Evolutionary conservation across 2,888 invertebrate genomes (phyloP).

Genomic region (Deilephila porcellus): DNA sequence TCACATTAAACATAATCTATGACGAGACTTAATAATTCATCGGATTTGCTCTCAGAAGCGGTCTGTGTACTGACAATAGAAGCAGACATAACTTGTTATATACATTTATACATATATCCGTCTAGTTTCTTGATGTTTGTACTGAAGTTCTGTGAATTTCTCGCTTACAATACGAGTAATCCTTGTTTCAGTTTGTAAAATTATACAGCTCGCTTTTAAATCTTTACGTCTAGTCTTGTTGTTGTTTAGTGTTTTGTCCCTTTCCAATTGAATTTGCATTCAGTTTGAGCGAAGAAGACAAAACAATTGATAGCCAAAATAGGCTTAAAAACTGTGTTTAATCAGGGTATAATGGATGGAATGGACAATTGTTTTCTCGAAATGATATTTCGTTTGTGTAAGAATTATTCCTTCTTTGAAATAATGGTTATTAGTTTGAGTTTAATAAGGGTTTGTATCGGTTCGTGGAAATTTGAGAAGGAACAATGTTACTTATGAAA

Average conservation of each 20-base stretch:
- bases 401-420: too few species aligned
- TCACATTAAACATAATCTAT: conserved; percentile 24
- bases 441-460: neutral
- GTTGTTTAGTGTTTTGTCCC: too few species aligned
- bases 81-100: conserved; percentile 24
- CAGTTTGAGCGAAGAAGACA: too few species aligned
- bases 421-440: neutral
- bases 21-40: conserved; percentile 30
- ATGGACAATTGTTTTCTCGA: neutral
- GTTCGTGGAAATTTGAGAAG: neutral
- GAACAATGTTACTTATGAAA: too few species aligned
- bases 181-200: neutral
- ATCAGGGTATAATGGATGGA: neutral
- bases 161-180: neutral
- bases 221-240: neutral
- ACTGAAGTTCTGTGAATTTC: conserved; percentile 11
- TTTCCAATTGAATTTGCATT: too few species aligned
- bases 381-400: too few species aligned
- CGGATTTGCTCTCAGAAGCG: conserved; percentile 27
- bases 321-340: neutral
- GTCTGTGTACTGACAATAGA: conserved; percentile 29
- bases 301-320: too few species aligned
- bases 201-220: neutral
- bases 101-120: conserved; percentile 16
- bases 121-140: conserved; percentile 24